Conservation (phyloP, 2,113 vertebrate genomes). For the Chaetodon trifascialis region DNA sequence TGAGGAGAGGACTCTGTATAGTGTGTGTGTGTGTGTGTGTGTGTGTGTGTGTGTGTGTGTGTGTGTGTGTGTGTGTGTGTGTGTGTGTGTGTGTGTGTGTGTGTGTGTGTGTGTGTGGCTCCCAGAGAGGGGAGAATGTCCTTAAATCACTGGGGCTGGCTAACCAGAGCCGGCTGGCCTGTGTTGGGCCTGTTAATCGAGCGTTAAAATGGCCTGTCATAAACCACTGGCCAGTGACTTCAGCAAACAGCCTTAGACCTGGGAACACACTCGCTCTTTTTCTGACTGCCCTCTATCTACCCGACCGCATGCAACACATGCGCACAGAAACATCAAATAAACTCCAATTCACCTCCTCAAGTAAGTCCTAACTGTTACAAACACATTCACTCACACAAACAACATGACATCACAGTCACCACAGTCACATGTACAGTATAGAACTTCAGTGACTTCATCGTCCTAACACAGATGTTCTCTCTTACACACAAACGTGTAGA, state of each 20-base stretch:
- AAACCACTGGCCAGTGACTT: conserved; percentile 74
- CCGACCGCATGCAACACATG: conserved; percentile 29
- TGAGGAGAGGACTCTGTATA: conserved; percentile 20
- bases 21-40: conserved; percentile 14
- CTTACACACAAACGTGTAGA: conserved; percentile 55
- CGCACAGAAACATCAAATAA: conserved; percentile 20
- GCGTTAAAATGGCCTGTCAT: conserved; percentile 79
- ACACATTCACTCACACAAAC: conserved; percentile 27
- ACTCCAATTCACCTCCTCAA: neutral
- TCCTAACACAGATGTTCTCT: conserved; percentile 73
- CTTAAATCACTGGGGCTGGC: conserved; percentile 68
- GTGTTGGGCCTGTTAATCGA: conserved; percentile 78
- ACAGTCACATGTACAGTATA: conserved; percentile 39
- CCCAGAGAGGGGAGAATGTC: conserved; percentile 80
- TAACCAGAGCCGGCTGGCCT: conserved; percentile 72
- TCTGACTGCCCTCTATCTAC: conserved; percentile 33
- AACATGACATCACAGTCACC: conserved; percentile 43
- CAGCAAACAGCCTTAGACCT: conserved; percentile 70
- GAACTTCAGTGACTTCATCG: conserved; percentile 67
- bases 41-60: conserved; percentile 13
- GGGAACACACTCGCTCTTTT: conserved; percentile 33
- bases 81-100: conserved; percentile 11
- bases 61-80: neutral
- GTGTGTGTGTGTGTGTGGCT: conserved; percentile 12
- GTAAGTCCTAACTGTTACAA: neutral